Conservation (phyloP, 2,888 invertebrate genomes). For the Cenopis cana region DNA sequence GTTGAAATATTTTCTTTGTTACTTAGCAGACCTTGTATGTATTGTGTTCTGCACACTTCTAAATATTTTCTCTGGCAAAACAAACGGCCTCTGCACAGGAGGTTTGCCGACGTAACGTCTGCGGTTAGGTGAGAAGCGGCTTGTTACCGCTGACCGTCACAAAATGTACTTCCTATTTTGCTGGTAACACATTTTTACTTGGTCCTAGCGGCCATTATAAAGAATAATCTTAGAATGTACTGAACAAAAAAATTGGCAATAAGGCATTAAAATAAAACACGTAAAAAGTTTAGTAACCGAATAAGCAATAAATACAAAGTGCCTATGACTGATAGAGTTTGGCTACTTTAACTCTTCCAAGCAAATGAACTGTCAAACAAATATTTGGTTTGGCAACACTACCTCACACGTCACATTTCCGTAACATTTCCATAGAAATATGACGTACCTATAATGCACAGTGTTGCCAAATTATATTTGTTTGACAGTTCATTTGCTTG, state of each 20-base stretch:
- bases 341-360: no score
- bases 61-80: constrained; percentile 33
- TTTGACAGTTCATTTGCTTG: no score
- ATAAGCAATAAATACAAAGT: no score
- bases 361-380: no score
- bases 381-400: no score
- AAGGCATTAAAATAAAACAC: no score
- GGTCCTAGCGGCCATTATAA: neutral
- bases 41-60: constrained; percentile 14
- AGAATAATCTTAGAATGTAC: neutral
- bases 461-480: no score
- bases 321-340: no score
- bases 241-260: neutral
- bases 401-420: no score
- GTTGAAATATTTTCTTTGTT: constrained; percentile 14
- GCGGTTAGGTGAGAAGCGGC: constrained; percentile 36
- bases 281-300: no score
- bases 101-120: constrained; percentile 38
- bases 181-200: neutral
- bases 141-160: constrained; percentile 30
- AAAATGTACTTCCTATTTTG: constrained; percentile 12
- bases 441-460: no score
- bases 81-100: constrained; percentile 24
- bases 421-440: no score
- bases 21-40: constrained; percentile 2